A percentile compares a stretch with the other conserved stretches of the same genome.
phyloP scores from a whole-genome alignment of 1,140 invertebrate species.

The Homarus americanus region DNA sequence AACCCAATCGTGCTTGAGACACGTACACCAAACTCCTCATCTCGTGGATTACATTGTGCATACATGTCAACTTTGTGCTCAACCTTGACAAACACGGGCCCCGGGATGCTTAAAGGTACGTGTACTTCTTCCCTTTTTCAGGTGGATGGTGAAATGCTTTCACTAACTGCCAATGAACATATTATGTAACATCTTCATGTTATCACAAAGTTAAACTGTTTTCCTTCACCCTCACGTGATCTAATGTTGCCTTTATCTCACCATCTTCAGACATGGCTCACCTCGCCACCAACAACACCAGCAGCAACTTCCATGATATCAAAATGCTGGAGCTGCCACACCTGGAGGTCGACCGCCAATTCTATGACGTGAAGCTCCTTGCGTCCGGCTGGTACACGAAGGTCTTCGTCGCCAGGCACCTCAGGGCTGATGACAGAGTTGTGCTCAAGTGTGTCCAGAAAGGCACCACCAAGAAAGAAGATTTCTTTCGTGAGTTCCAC shows the following conservation, averaged over 20 bases:
- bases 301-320: neutral
- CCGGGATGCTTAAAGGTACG: too few relatives aligned
- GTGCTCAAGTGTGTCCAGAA: conserved; percentile 77
- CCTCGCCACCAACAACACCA: neutral
- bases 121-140: too few relatives aligned
- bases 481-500: conserved; percentile 95
- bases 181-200: too few relatives aligned
- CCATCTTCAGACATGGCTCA: neutral
- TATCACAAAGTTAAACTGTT: too few relatives aligned
- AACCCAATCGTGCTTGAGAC: neutral
- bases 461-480: conserved; percentile 79
- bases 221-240: neutral
- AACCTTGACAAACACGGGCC: neutral
- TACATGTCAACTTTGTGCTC: neutral
- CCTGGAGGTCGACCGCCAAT: conserved; percentile 55
- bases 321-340: neutral
- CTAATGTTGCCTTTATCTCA: neutral
- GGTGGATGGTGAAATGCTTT: too few relatives aligned
- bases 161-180: too few relatives aligned
- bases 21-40: neutral
- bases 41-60: neutral
- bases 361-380: conserved; percentile 60
- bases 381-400: conserved; percentile 94
- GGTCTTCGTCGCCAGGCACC: conserved; percentile 90
- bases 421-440: conserved; percentile 90